Percentiles rank a stretch among this genome's conserved stretches.
phyloP scores from a whole-genome alignment of 2,113 vertebrate species.

The Xenopus tropicalis region DNA sequence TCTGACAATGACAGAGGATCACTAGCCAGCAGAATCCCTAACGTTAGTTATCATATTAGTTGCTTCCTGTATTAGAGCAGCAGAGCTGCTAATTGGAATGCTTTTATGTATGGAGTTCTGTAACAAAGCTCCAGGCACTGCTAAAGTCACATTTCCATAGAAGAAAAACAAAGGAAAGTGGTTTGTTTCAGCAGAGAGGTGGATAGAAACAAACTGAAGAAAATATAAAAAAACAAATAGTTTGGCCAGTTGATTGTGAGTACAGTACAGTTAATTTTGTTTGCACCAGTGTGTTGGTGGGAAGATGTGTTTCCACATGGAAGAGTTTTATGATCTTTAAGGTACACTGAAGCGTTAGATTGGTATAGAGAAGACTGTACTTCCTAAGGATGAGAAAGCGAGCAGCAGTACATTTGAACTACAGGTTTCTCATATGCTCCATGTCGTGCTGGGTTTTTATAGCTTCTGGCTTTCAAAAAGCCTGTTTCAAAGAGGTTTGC shows the following conservation, averaged over 20 bases:
- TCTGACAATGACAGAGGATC: slow-evolving; percentile 79
- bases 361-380: slow-evolving; percentile 75
- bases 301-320: slow-evolving; percentile 84
- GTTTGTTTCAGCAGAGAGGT: neutral
- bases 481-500: slow-evolving; percentile 85
- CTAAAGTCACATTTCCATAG: slow-evolving; percentile 74
- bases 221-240: no score
- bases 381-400: slow-evolving; percentile 82
- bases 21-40: slow-evolving; percentile 72
- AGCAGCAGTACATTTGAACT: slow-evolving; percentile 85
- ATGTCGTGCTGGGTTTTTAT: slow-evolving; percentile 88
- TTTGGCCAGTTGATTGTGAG: slow-evolving; percentile 59
- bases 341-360: slow-evolving; percentile 83
- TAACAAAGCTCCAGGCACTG: slow-evolving; percentile 79
- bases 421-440: slow-evolving; percentile 83
- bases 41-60: slow-evolving; percentile 75
- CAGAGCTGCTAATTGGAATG: slow-evolving; percentile 87
- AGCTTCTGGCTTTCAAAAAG: slow-evolving; percentile 86
- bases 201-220: neutral
- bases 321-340: slow-evolving; percentile 82
- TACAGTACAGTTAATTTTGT: slow-evolving; percentile 82
- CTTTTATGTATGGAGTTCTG: slow-evolving; percentile 88
- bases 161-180: slow-evolving; percentile 61
- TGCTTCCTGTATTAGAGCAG: slow-evolving; percentile 75
- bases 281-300: slow-evolving; percentile 74